These are phyloP conservation scores for Pseudobourletiella spinata DNA, from an alignment of 1,140 invertebrate genomes.

Conservation along the genomic window DNA sequence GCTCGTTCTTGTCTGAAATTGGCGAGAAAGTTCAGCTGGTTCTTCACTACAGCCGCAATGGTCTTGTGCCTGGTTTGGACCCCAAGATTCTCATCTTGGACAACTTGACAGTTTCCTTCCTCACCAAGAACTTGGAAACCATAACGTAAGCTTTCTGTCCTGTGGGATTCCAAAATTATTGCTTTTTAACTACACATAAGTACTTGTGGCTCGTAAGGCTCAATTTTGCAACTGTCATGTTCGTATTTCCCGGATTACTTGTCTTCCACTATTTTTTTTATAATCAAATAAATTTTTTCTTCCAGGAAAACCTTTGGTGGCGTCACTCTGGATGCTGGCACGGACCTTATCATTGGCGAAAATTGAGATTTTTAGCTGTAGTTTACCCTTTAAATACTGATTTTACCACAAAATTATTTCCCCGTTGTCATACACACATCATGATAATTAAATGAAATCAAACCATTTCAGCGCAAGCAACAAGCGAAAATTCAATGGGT, in stretches of 20 bases:
- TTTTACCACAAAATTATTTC: too few species aligned
- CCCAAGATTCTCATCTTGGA: not conserved
- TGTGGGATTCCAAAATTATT: too few species aligned
- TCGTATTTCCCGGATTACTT: too few species aligned
- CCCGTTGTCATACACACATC: not conserved
- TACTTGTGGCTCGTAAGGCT: not conserved
- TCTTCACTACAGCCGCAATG: constrained; percentile 1
- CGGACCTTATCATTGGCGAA: not conserved
- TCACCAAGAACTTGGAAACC: not conserved
- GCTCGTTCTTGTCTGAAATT: not conserved
- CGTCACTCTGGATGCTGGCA: constrained; percentile 9
- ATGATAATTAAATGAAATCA: not conserved
- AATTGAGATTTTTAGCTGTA: not conserved
- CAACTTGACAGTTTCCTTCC: not conserved
- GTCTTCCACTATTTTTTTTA: not conserved
- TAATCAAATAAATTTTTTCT: not conserved
- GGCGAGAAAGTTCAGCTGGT: not conserved
- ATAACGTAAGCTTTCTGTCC: not conserved
- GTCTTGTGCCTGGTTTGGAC: not conserved
- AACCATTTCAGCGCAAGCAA: not conserved
- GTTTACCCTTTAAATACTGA: too few species aligned
- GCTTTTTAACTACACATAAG: too few species aligned
- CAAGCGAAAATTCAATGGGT: not conserved
- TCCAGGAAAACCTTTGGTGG: not conserved
- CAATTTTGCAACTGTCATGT: not conserved